These are phyloP conservation scores for Dryobota labecula DNA, from an alignment of 2,888 invertebrate species.

Conservation along the genomic window DNA sequence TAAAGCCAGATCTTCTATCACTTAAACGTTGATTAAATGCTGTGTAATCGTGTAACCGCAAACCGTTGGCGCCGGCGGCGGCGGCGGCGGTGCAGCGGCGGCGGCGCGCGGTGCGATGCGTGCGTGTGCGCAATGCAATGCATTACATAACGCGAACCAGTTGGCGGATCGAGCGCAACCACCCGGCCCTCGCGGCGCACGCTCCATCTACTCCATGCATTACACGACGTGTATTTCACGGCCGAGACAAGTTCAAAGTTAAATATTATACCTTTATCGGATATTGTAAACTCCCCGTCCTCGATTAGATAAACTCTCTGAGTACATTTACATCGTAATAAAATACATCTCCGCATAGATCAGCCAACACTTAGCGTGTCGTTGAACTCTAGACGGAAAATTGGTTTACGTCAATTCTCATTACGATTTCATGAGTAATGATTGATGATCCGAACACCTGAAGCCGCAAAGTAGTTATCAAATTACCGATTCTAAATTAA, in stretches of 20 bases:
- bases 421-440: constrained; percentile 64
- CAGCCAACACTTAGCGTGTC: constrained; percentile 58
- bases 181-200: constrained; percentile 60
- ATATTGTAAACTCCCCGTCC: constrained; percentile 52
- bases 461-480: constrained; percentile 71
- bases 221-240: constrained; percentile 72
- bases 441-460: constrained; percentile 68
- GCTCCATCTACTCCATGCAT: constrained; percentile 58
- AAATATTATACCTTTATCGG: constrained; percentile 62
- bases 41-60: constrained; percentile 73
- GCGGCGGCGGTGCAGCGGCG: constrained; percentile 52
- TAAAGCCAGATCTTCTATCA: constrained; percentile 40
- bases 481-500: constrained; percentile 77
- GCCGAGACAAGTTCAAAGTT: constrained; percentile 73
- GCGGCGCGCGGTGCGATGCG: constrained; percentile 52
- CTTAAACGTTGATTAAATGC: constrained; percentile 67
- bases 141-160: constrained; percentile 85
- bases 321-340: constrained; percentile 56
- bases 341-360: constrained; percentile 39
- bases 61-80: constrained; percentile 73
- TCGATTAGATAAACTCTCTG: constrained; percentile 51
- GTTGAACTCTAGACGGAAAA: constrained; percentile 65
- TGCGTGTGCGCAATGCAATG: constrained; percentile 69
- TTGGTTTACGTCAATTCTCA: constrained; percentile 67
- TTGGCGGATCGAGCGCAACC: constrained; percentile 70